These are phyloP conservation scores for Callopanchax toddi DNA, from an alignment of 2,113 vertebrate genomes.

Conservation along the genomic window DNA sequence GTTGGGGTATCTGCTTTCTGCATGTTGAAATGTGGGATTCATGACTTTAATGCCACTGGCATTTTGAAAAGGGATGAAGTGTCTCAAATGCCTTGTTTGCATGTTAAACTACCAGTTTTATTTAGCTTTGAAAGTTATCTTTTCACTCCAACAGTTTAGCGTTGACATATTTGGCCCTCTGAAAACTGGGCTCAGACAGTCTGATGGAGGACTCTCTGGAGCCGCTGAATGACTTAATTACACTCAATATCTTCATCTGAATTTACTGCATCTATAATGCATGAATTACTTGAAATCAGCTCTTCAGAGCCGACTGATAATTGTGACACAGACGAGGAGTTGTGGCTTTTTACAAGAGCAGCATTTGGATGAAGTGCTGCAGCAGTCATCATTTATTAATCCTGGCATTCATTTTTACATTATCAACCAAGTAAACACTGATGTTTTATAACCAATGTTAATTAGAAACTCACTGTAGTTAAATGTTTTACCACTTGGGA, in stretches of 20 bases:
- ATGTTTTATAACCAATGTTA: not conserved
- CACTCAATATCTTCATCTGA: conserved; percentile 46
- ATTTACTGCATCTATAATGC: conserved; percentile 60
- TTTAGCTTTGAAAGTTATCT: conserved; percentile 26
- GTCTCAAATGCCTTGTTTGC: conserved; percentile 10
- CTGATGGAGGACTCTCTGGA: conserved; percentile 59
- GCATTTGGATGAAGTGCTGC: not conserved
- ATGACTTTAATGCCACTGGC: conserved; percentile 11
- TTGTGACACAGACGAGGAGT: not conserved
- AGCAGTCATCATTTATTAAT: not conserved
- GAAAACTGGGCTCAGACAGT: conserved; percentile 49
- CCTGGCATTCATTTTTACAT: not conserved
- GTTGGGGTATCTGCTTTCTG: conserved; percentile 13
- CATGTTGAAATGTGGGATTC: conserved; percentile 8
- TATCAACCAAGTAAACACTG: not conserved
- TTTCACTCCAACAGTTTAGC: conserved; percentile 18
- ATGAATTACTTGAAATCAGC: conserved; percentile 43
- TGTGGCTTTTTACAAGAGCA: not conserved
- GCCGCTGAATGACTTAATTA: conserved; percentile 63
- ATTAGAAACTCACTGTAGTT: not conserved
- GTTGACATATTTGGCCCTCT: conserved; percentile 53
- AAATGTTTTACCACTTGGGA: not conserved
- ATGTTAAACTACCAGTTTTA: conserved; percentile 29
- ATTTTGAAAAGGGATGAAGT: conserved; percentile 6
- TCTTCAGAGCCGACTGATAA: conserved; percentile 36